Base-by-base conservation (phyloP, 1,140 invertebrate species). In the Trichonephila clavata region DNA sequence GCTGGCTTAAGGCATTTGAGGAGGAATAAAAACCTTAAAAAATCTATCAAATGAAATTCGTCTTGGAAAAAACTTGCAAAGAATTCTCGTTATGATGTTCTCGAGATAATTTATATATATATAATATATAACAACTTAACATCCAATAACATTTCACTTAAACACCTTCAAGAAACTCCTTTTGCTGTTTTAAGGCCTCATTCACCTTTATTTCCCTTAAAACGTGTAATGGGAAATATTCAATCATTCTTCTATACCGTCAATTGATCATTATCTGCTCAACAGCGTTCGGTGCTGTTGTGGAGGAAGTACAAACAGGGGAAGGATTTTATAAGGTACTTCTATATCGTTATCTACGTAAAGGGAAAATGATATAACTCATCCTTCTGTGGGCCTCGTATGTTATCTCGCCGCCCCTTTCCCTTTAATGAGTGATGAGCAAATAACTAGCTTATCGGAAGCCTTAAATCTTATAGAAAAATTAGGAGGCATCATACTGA, bases 401-500 rank as follows among this genome's bases (percentile, higher is more conserved):
- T 90, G 90, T 84, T 92, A 92, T 92, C 90, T 63, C 14, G 8
- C 27, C 7, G 43, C 63, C 32, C 60, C 63, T 18, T 60, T 60
- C 50, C 68, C 21, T 92, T 83, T 92, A 84, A 92, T 92, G 90
- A 92, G n/a, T 92, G 71, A 92, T 80, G 90, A 65, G 60, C 77
- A 59, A 84, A 92, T 92, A 92, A 92, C 77, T 84, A 92, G 90
- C 90, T 92, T 84, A 92, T 92, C 90, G 57, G 20, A 21, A 59
- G 80, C 77, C 71, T 60, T 92, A 92, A 92, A 92, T 92, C 90
- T 92, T 68, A 92, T 84, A 92, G 90, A 92, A 92, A 92, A 92
- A 92, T 92, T 92, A 92, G 89, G 90, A 84, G 90, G 63, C 81
- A 92, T 84, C 90, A 83, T 61, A 63, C 60, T 83, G 90, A 92